Evolutionary conservation across 2,113 vertebrate genomes (phyloP), one percentile per base, ranked within the genome.

Genomic region (Grus americana): DNA sequence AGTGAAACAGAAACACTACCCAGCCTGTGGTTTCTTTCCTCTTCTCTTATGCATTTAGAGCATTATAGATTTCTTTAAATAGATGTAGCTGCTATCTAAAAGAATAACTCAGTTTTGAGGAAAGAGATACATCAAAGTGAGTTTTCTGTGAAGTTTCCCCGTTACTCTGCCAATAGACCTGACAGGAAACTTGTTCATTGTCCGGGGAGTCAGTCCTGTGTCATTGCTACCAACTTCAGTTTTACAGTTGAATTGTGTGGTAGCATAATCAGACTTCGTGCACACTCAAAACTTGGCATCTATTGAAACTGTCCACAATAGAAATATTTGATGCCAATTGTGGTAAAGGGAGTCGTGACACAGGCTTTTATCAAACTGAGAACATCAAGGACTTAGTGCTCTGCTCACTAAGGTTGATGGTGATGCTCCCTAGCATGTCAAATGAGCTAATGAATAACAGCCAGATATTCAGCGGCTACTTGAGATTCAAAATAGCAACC

Each of bases 171-270:
- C 27, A 38, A 12, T 2, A 44, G 32, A 59, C 7, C 38, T 58
- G 12, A 4, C 12, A 3, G 32, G 34, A 85, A 78, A 46, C 12
- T 50, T 1, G 0, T 8, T 26, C 11, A 2, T 11, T 59, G 42
- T 63, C 32, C 59, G 17, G 29, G 67, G 27, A 29, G 17, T 27
- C 66, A 34, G 46, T 38, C 17, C 63, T 58, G 55, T 68, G 61
- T 50, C 61, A 26, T 15, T 63, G 32, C 63, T 73, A 3, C 29
- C 2, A 9, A 18, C 63, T 46, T 72, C 46, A 32, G 55, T 50
- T 92, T 65, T 74, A 63, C 55, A 34, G 32, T 1, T 88, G 40
- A 70, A 9, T 55, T 54, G 20, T 5, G 2, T 16, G 34, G 59
- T 9, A 24, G 49, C 17, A 12, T 29, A 19, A 62, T 30, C 7